Conservation (phyloP, 2,113 vertebrate species). For the Merops nubicus region DNA sequence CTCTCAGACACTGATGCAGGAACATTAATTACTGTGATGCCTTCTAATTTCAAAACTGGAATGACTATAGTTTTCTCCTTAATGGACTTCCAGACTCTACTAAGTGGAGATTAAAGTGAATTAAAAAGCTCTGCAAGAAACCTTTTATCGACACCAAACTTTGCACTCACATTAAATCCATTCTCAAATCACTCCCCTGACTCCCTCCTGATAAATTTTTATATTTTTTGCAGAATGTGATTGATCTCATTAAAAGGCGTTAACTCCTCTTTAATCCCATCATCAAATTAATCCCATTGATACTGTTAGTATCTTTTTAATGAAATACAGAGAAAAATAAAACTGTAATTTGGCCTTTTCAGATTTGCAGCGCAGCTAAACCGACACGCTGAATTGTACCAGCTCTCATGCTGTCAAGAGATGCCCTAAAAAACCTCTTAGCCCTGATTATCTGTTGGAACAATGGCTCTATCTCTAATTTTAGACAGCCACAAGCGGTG, state of each 20-base stretch:
- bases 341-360: background rate
- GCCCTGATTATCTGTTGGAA: conserved; percentile 16
- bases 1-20: background rate
- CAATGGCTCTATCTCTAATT: background rate
- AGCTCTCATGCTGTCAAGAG: background rate
- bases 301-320: background rate
- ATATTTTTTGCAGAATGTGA: background rate
- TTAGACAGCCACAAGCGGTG: background rate
- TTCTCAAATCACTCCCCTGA: background rate
- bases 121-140: background rate
- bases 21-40: background rate
- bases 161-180: background rate
- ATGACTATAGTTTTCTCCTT: background rate
- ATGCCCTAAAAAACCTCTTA: conserved; percentile 17
- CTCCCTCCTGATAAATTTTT: background rate
- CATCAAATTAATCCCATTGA: background rate
- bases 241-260: background rate
- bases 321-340: background rate
- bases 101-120: background rate
- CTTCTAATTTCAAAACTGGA: background rate
- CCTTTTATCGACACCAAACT: background rate
- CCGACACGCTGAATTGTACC: background rate
- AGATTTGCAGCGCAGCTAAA: background rate
- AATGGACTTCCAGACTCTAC: background rate
- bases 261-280: background rate